These are phyloP conservation scores for Alethe diademata DNA, from an alignment of 2,113 vertebrate genomes.

Conservation along the genomic window DNA sequence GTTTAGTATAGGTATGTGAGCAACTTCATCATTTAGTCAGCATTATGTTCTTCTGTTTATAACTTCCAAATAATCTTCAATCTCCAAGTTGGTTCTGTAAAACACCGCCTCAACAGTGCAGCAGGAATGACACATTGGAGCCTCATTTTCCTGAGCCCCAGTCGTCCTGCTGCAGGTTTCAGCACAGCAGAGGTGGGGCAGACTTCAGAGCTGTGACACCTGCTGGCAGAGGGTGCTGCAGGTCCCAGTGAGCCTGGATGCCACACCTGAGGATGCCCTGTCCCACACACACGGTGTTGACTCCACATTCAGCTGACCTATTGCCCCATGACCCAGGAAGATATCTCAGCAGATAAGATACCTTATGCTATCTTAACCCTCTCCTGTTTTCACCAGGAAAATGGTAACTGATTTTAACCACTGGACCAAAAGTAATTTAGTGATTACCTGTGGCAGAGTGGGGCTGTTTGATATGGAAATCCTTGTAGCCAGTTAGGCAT, in stretches of 20 bases:
- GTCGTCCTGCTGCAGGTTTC: background rate
- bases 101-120: background rate
- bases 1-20: background rate
- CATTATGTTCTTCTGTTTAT: background rate
- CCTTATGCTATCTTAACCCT: background rate
- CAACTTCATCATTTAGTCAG: background rate
- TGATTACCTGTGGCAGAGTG: background rate
- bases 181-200: background rate
- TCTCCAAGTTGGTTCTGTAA: background rate
- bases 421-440: background rate
- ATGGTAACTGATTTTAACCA: background rate
- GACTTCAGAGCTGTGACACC: background rate
- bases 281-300: background rate
- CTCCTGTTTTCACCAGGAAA: background rate
- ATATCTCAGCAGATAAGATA: background rate
- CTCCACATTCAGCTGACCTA: background rate
- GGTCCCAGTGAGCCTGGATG: accelerated
- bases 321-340: background rate
- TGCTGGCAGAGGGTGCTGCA: background rate
- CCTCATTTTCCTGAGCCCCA: background rate
- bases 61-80: background rate
- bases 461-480: background rate
- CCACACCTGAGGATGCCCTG: background rate
- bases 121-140: background rate
- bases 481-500: background rate